Evolutionary conservation across 2,113 vertebrate genomes (phyloP).

Genomic region (Diphyllodes magnificus): DNA sequence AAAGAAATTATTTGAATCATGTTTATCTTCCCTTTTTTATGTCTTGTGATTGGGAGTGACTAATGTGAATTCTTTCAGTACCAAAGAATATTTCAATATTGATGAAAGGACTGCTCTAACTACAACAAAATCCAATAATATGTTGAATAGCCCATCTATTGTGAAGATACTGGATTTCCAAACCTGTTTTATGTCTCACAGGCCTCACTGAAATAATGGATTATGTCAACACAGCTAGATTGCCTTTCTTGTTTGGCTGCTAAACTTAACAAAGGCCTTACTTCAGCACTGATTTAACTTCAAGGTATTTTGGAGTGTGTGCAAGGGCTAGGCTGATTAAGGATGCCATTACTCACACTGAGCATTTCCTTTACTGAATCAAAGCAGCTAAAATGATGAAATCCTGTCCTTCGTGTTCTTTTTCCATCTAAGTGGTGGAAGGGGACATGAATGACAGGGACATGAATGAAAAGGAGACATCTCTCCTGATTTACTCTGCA

Average conservation of each 20-base stretch:
- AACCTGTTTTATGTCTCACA: not conserved
- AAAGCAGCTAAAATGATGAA: not conserved
- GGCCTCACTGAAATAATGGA: not conserved
- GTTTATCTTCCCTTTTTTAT: not conserved
- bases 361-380: not conserved
- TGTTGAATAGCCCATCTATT: not conserved
- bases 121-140: not conserved
- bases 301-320: conserved; percentile 3
- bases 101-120: not conserved
- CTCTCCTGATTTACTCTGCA: not conserved
- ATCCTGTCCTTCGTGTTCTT: not conserved
- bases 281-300: conserved; percentile 41
- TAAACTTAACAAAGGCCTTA: not conserved
- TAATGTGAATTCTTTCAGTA: not conserved
- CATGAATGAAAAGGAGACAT: not conserved
- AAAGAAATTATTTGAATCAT: not conserved
- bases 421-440: not conserved
- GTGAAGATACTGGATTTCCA: not conserved
- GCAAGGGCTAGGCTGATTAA: conserved; percentile 11
- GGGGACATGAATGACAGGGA: too few species aligned
- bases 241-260: conserved; percentile 1
- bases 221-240: not conserved
- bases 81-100: not conserved
- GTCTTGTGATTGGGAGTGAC: not conserved
- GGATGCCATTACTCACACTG: not conserved